Evolutionary conservation across 1,140 invertebrate species (phyloP), one percentile per base, ranked within the genome.

Genomic region (Penaeus japonicus): DNA sequence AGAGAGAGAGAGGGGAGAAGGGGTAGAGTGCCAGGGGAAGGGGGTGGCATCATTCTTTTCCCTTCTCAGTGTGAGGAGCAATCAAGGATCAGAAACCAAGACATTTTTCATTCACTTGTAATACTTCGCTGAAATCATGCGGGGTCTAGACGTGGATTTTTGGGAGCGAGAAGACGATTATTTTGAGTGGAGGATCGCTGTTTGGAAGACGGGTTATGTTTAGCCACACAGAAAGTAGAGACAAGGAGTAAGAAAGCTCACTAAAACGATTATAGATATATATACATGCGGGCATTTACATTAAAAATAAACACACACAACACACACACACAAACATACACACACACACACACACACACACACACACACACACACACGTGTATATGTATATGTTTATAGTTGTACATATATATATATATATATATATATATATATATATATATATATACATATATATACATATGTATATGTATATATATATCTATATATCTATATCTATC

Each of bases 371-470:
- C 5, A 47, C 5, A 47, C 5, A 73, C 18, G n/a, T 73, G n/a
- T 73, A 70, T 73, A 73, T 73, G n/a, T 24, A 32, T 73, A 32
- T 73, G 15, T 73, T 18, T n/a, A 22, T 73, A 32, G 20, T 15
- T 73, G 4, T 32, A 73, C n/a, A 73, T 73, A 73, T 73, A n/a
- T 73, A 73, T 73, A 73, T 73, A 73, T n/a, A 73, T 73, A 73
- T n/a, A 73, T n/a, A 73, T n/a, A 73, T n/a, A 73, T n/a, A 73
- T 73, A 24, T 73, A 73, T 73, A 73, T 73, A 73, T 73, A 73
- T 73, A 73, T 73, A 73, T 73, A 73, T 73, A 73, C n/a, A 73
- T 73, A 73, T 73, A 73, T 73, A 73, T 73, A 73, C n/a, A 73
- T 73, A n/a, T 73, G 18, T 73, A n/a, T 73, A 73, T 73, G 18